Evolutionary conservation across 2,888 invertebrate genomes (phyloP).

Genomic region (Aporophyla nigra): DNA sequence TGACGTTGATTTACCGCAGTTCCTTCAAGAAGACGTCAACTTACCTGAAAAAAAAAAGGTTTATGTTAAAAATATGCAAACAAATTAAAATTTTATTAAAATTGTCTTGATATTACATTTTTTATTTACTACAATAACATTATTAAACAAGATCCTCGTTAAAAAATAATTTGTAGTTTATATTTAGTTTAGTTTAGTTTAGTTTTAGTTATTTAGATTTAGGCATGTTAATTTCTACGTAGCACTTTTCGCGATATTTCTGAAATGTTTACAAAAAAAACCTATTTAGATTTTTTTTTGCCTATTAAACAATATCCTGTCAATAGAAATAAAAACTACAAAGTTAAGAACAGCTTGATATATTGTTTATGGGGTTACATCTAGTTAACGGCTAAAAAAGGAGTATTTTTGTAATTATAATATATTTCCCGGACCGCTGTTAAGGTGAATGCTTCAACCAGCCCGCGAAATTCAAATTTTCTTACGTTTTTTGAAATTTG

Average conservation of each 20-base stretch:
- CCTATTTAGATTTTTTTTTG: too few relatives aligned
- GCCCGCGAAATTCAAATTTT: too few relatives aligned
- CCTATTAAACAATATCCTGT: not conserved
- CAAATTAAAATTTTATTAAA: conserved; percentile 6
- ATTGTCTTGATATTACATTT: not conserved
- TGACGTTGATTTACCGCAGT: conserved; percentile 19
- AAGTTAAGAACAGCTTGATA: not conserved
- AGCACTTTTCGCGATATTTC: too few relatives aligned
- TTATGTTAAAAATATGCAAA: conserved; percentile 28
- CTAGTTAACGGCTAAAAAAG: too few relatives aligned
- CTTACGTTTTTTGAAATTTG: too few relatives aligned
- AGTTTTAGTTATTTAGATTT: too few relatives aligned
- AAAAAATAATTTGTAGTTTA: not conserved
- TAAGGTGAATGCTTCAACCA: too few relatives aligned
- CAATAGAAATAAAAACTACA: not conserved
- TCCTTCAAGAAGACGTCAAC: conserved; percentile 25
- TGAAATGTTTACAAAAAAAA: not conserved
- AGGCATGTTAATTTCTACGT: not conserved
- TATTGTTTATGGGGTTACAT: too few relatives aligned
- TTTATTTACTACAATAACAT: not conserved
- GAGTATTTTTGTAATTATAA: too few relatives aligned
- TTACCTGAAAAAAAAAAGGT: conserved; percentile 64
- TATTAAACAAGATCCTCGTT: not conserved
- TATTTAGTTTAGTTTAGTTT: too few relatives aligned
- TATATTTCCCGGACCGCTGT: too few relatives aligned